A percentile compares a stretch with the other conserved stretches of the same genome.
Evolutionary conservation across 2,888 invertebrate species (phyloP).

Genomic region (Plebejus melissa): DNA sequence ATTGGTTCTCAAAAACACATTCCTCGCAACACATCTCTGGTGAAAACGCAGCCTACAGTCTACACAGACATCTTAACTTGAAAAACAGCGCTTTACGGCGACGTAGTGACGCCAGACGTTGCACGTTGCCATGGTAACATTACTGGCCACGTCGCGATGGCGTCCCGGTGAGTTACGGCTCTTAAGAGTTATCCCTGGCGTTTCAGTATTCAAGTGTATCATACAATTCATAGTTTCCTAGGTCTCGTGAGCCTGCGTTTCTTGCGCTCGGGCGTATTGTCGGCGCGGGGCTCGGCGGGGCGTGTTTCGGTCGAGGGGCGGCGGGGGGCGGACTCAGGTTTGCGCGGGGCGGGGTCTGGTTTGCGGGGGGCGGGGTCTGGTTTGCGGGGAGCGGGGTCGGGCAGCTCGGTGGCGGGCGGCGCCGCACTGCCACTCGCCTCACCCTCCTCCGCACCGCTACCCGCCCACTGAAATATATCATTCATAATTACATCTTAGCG

Average conservation of each 20-base stretch:
- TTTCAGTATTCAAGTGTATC: background rate
- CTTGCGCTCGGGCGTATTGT: constrained; percentile 70
- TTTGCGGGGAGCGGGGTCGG: constrained; percentile 41
- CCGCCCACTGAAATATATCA: constrained; percentile 54
- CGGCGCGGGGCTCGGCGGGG: constrained; percentile 53
- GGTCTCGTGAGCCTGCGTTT: constrained; percentile 71
- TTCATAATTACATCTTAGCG: no score
- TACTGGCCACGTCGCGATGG: no score
- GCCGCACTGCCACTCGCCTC: constrained; percentile 42
- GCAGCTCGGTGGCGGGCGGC: constrained; percentile 40
- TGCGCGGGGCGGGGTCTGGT: constrained; percentile 39
- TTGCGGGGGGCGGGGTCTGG: constrained; percentile 43
- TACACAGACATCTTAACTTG: no score
- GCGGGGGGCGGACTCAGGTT: constrained; percentile 45
- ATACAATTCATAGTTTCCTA: constrained; percentile 57
- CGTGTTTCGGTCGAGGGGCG: constrained; percentile 55
- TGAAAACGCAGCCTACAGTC: no score
- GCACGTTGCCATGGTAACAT: no score
- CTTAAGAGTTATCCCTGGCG: no score
- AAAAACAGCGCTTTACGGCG: no score
- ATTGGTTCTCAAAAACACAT: no score
- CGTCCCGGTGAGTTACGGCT: no score
- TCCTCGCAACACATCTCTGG: no score
- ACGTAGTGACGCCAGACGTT: no score
- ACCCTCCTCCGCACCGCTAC: constrained; percentile 48